These are phyloP conservation scores for Actias luna DNA, from an alignment of 2,888 invertebrate species.

Conservation along the genomic window DNA sequence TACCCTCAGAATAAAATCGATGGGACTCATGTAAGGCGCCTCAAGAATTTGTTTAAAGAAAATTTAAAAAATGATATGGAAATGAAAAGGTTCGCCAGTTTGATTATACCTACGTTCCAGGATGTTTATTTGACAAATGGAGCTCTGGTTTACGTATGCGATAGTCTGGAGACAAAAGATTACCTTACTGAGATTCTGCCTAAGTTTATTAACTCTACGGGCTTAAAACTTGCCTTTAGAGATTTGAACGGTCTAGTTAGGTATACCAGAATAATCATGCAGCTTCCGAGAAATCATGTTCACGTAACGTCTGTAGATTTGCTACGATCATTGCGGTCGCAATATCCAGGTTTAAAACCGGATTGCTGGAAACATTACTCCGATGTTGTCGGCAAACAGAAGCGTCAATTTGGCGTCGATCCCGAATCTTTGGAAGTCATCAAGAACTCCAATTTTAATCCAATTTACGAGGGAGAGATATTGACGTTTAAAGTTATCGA, in stretches of 20 bases:
- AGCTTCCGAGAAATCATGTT: constrained; percentile 60
- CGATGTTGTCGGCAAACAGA: constrained; percentile 69
- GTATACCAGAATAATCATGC: constrained; percentile 66
- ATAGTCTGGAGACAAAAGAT: constrained; percentile 71
- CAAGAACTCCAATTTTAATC: constrained; percentile 58
- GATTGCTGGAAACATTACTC: constrained; percentile 74
- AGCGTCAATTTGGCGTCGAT: constrained; percentile 72
- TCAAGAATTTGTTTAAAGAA: constrained; percentile 70
- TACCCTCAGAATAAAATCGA: constrained; percentile 70
- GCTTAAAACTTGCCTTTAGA: constrained; percentile 61
- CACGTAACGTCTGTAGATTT: constrained; percentile 61
- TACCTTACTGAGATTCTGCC: constrained; percentile 64
- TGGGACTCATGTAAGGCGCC: constrained; percentile 63
- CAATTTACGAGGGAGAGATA: constrained; percentile 55
- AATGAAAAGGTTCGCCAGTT: constrained; percentile 57
- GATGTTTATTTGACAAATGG: constrained; percentile 71
- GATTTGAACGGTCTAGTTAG: constrained; percentile 61
- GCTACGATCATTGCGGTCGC: constrained; percentile 48
- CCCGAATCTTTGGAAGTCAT: constrained; percentile 66
- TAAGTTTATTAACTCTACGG: constrained; percentile 65
- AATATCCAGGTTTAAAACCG: constrained; percentile 61
- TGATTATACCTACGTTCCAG: constrained; percentile 70
- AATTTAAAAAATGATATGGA: constrained; percentile 70
- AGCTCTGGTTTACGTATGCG: constrained; percentile 72
- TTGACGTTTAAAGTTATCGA: constrained; percentile 64